Evolutionary conservation across 2,113 vertebrate species (phyloP).

Genomic region (Formicarius rufipectus): DNA sequence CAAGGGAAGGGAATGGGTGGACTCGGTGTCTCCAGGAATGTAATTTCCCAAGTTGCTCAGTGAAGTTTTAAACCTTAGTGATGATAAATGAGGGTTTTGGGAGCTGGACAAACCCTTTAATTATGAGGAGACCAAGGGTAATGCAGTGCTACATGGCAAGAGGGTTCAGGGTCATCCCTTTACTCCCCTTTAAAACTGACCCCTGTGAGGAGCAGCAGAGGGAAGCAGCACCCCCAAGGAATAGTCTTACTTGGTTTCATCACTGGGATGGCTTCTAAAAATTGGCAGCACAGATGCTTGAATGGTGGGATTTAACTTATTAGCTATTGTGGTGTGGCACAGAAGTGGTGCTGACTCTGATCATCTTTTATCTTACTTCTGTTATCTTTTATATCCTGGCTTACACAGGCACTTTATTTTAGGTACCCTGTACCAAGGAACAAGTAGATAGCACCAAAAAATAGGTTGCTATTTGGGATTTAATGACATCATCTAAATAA

Average conservation of each 20-base stretch:
- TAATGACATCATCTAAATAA: slow-evolving; percentile 17
- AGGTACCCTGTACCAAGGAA: background rate
- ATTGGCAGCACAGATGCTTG: slow-evolving; percentile 36
- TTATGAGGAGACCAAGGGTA: background rate
- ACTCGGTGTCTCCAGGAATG: background rate
- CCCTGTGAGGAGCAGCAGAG: background rate
- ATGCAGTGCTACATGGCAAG: background rate
- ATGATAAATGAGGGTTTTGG: background rate
- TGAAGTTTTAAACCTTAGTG: background rate
- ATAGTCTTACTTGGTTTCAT: background rate
- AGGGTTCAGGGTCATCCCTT: background rate
- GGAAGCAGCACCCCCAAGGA: background rate
- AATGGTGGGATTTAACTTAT: background rate
- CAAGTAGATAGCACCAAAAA: background rate
- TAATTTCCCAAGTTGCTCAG: background rate
- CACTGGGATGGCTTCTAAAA: background rate
- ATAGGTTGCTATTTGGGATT: background rate
- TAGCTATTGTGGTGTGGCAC: slow-evolving; percentile 31
- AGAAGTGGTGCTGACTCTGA: background rate
- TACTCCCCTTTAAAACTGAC: background rate
- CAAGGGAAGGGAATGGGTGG: background rate
- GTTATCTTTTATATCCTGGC: background rate
- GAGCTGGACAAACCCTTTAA: background rate
- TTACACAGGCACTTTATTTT: slow-evolving; percentile 30
- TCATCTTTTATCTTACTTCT: background rate